Base-by-base conservation (phyloP, 1,140 invertebrate genomes). In the Drosophila grimshawi region DNA sequence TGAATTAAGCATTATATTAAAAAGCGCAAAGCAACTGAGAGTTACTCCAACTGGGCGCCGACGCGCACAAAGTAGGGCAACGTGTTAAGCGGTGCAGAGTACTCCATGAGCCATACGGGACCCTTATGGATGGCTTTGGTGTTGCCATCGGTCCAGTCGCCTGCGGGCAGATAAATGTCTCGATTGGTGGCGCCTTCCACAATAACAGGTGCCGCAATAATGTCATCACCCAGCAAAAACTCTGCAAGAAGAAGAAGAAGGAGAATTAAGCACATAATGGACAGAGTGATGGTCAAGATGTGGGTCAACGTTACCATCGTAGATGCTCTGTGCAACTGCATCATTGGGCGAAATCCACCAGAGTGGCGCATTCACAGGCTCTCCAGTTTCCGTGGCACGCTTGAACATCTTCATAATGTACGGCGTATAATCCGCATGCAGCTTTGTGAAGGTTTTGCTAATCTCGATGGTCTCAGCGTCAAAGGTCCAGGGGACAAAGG, bases 281-380 rank as follows among this genome's bases (percentile, higher is more conserved):
- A 33, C 4, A 8, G 19, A 19, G 19, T 19, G 1, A 19, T 19
- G 19, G 19, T 19, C 19, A 3, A 8, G 0, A 27, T 19, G 32
- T 5, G 64, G 19, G 19, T 19, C 19, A 19, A 41, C 88, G 89
- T 89, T 92, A 96, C 95, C 94, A 77, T 96, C 95, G 79, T 95
- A 95, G 49, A 96, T 94, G 29, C 92, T 94, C 19, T 95, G 94
- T 2, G 96, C 95, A 49, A 93, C 92, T 19, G 92, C 62, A 78
- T 97, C 95, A 0, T 91, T 93, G 0, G 97, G 97, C 72, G 96
- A 95, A 1, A 97, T 93, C 97, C 97, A 98, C 97, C 97, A 98
- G n/a, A 98, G 94, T 0, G 97, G 97, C n/a, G 96, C 93, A 93
- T 98, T 97, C 41, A 97, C 94, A 0, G 97, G 97, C 6, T 94